A percentile compares a stretch with the other conserved stretches of the same genome.
These are phyloP conservation scores for Drosophila sucinea DNA, from an alignment of 1,140 invertebrate genomes.

Conservation along the genomic window DNA sequence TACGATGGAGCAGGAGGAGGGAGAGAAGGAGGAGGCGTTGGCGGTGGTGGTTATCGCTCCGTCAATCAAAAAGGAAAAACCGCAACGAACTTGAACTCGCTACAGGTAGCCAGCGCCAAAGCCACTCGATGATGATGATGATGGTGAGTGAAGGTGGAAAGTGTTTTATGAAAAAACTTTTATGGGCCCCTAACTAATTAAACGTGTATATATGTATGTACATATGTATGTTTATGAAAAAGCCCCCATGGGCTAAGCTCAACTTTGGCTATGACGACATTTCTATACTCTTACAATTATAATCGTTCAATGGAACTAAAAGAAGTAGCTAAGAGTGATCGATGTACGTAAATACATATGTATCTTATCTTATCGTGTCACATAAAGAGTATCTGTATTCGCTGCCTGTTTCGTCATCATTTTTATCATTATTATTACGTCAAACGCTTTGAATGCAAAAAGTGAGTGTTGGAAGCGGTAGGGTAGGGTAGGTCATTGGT, in stretches of 20 bases:
- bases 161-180: constrained; percentile 26
- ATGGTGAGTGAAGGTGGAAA: constrained; percentile 50
- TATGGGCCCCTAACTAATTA: constrained; percentile 22
- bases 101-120: constrained; percentile 13
- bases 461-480: not conserved
- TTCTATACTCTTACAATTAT: not conserved
- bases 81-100: constrained; percentile 49
- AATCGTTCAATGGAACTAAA: too few species aligned
- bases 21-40: too few species aligned
- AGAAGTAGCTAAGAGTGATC: too few species aligned
- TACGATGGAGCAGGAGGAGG: too few species aligned
- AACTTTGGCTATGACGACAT: not conserved
- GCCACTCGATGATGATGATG: constrained; percentile 25
- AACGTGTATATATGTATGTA: not conserved
- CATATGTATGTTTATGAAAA: not conserved
- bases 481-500: not conserved
- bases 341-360: too few species aligned
- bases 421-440: constrained; percentile 20
- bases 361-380: too few species aligned
- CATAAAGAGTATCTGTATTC: too few species aligned
- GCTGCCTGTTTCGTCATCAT: not conserved
- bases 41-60: not conserved
- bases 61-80: constrained; percentile 12
- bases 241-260: not conserved
- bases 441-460: not conserved